Conservation (phyloP, 2,113 vertebrate genomes). For the Spea multiplicata region DNA sequence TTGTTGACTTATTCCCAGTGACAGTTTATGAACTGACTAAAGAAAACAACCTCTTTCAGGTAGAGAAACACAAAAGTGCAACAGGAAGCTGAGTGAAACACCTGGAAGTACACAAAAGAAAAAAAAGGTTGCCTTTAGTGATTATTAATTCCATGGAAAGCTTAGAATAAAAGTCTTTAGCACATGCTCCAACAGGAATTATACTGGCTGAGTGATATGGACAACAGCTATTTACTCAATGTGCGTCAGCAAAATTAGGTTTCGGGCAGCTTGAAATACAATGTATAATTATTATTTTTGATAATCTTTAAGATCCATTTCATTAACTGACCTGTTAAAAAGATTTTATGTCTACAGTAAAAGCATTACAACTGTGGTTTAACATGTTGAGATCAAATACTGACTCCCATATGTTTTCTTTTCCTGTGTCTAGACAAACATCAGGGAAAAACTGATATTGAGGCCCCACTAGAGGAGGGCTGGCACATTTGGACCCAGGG, state of each 20-base stretch:
- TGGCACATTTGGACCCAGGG: too few species aligned
- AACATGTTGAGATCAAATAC: too few species aligned
- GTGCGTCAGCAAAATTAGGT: background rate
- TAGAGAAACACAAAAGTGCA: background rate
- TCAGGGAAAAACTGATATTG: too few species aligned
- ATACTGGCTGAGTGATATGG: background rate
- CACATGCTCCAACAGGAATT: conserved; percentile 26
- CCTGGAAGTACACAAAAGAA: conserved; percentile 28
- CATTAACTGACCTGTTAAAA: conserved; percentile 1
- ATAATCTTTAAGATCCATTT: background rate
- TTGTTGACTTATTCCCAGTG: conserved; percentile 20
- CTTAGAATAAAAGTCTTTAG: background rate
- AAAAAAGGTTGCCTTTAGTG: background rate
- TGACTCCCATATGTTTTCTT: background rate
- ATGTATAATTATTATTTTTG: background rate
- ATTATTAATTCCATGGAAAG: conserved; percentile 12
- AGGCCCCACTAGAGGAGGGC: too few species aligned
- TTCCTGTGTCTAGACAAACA: too few species aligned
- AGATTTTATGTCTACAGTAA: background rate
- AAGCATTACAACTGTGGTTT: background rate
- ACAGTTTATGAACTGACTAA: conserved; percentile 17
- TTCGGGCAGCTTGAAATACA: background rate
- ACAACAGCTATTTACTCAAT: background rate
- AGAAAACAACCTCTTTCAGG: conserved; percentile 23
- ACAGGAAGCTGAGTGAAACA: conserved; percentile 12